Conservation (phyloP, 2,888 invertebrate genomes). For the Ecdyonurus torrentis region DNA sequence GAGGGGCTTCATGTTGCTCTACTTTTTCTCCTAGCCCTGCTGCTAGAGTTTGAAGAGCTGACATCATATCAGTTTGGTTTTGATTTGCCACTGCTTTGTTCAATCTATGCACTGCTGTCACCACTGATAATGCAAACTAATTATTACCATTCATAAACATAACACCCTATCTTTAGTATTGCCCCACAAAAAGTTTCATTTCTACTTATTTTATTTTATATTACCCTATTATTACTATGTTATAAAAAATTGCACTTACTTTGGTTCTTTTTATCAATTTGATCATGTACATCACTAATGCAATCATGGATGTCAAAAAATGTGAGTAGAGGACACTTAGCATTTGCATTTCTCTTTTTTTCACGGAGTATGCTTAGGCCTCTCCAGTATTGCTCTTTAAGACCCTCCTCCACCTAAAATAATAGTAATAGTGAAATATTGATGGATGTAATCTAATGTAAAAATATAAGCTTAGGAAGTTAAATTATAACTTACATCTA, state of each 20-base stretch:
- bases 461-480: background rate
- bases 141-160: too few relatives aligned
- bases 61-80: slow-evolving; percentile 31
- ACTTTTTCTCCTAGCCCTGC: background rate
- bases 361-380: slow-evolving; percentile 29
- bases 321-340: slow-evolving; percentile 40
- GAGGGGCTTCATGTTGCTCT: background rate
- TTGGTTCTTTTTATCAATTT: slow-evolving; percentile 37
- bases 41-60: slow-evolving; percentile 28
- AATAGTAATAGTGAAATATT: background rate
- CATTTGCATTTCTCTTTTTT: slow-evolving; percentile 31
- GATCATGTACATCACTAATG: slow-evolving; percentile 44
- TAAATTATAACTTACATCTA: slow-evolving; percentile 6
- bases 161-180: too few relatives aligned
- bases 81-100: slow-evolving; percentile 40
- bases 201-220: too few relatives aligned
- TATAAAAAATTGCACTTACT: slow-evolving; percentile 13
- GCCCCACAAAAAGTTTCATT: too few relatives aligned
- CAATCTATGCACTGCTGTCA: slow-evolving; percentile 36
- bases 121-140: too few relatives aligned
- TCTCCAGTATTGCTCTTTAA: slow-evolving; percentile 35
- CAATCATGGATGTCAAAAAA: slow-evolving; percentile 48
- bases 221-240: too few relatives aligned
- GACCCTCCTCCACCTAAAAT: background rate
- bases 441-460: background rate